Evolutionary conservation across 2,113 vertebrate genomes (phyloP).

Genomic region (Rhabdomys dilectus): DNA sequence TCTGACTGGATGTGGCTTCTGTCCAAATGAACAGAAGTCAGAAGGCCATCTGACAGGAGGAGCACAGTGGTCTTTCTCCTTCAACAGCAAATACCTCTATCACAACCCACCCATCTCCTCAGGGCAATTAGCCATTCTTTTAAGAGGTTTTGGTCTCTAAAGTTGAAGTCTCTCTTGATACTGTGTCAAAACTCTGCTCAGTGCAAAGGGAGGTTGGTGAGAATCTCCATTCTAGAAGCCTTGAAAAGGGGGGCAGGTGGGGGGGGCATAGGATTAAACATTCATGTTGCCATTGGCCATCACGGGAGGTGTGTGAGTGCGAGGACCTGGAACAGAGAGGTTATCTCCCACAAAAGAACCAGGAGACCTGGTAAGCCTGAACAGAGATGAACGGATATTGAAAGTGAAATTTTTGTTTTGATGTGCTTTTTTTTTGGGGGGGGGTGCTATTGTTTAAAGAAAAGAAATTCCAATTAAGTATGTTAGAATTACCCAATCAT

Average conservation of each 20-base stretch:
- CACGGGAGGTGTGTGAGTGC: rapidly evolving
- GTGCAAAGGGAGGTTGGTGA: background rate
- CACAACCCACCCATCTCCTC: background rate
- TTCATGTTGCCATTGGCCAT: background rate
- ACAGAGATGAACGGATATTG: rapidly evolving
- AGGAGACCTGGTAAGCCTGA: rapidly evolving
- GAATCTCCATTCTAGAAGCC: background rate
- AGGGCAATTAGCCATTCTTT: background rate
- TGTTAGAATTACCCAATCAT: background rate
- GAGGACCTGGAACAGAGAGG: slow-evolving; percentile 61
- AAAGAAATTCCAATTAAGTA: background rate
- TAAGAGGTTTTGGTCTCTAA: background rate
- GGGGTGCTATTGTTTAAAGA: background rate
- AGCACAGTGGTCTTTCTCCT: background rate
- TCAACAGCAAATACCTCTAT: background rate
- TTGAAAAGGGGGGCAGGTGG: background rate
- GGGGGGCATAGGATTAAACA: background rate
- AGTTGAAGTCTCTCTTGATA: background rate
- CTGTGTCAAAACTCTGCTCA: slow-evolving; percentile 3
- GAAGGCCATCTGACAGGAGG: background rate
- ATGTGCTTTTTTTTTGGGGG: background rate
- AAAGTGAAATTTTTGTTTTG: background rate
- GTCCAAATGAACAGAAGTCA: background rate
- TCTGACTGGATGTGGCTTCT: background rate
- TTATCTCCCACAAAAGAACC: too few species aligned